phyloP scores from a whole-genome alignment of 2,888 invertebrate genomes.

The Brachypterus glaber region DNA sequence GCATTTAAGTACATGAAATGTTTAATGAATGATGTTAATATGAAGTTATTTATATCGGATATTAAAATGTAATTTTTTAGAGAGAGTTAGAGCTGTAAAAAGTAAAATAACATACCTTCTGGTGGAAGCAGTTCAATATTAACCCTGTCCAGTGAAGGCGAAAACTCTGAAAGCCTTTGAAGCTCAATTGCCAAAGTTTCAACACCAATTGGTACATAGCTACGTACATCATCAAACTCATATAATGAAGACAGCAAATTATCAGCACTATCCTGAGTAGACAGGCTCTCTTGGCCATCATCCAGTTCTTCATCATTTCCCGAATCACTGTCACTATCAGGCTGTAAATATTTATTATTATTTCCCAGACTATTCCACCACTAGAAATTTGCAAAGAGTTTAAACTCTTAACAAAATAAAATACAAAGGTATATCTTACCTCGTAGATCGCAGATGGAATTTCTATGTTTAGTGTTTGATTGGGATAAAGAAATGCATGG shows the following conservation, averaged over 20 bases:
- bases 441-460: slow-evolving; percentile 3
- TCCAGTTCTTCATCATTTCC: slow-evolving; percentile 93
- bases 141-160: slow-evolving; percentile 21
- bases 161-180: slow-evolving; percentile 19
- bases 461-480: neutral
- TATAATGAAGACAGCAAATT: neutral
- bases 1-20: too few species aligned
- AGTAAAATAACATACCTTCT: slow-evolving; percentile 24
- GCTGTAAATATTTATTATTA: too few species aligned
- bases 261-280: neutral
- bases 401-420: too few species aligned
- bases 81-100: neutral
- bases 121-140: slow-evolving; percentile 31
- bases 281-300: slow-evolving; percentile 32
- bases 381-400: too few species aligned
- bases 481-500: slow-evolving; percentile 8
- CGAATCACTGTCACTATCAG: slow-evolving; percentile 65
- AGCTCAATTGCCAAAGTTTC: slow-evolving; percentile 24
- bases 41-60: too few species aligned
- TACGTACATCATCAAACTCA: slow-evolving; percentile 11
- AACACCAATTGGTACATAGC: slow-evolving; percentile 11
- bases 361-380: too few species aligned
- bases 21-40: too few species aligned
- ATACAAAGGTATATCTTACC: too few species aligned
- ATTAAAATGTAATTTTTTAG: too few species aligned